Conservation (phyloP, 2,888 invertebrate genomes). For the Lasioglossum zephyrum region DNA sequence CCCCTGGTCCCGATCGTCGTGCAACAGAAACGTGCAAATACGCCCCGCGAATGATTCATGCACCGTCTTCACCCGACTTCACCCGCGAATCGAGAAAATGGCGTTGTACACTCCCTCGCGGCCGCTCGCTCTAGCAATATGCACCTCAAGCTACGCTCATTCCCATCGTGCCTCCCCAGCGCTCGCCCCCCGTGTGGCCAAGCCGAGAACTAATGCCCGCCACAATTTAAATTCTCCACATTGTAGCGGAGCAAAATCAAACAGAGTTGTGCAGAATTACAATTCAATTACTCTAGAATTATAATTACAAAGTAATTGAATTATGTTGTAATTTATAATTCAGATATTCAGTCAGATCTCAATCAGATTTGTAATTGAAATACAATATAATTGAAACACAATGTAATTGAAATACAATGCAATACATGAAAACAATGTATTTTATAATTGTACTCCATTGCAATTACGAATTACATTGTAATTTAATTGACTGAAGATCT, state of each 20-base stretch:
- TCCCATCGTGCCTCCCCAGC: slow-evolving; percentile 19
- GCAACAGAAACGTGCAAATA: slow-evolving; percentile 35
- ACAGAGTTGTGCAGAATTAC: too few relatives aligned
- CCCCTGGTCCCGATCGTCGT: slow-evolving; percentile 40
- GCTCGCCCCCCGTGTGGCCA: slow-evolving; percentile 9
- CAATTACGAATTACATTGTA: too few relatives aligned
- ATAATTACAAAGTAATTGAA: too few relatives aligned
- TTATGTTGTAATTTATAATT: too few relatives aligned
- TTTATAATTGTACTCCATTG: too few relatives aligned
- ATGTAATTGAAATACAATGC: too few relatives aligned
- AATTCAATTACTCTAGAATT: too few relatives aligned
- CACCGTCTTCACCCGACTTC: slow-evolving; percentile 56
- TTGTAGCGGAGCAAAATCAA: neutral
- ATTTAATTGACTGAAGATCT: too few relatives aligned
- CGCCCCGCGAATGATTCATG: slow-evolving; percentile 35
- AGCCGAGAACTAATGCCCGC: slow-evolving; percentile 17
- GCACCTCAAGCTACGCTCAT: slow-evolving; percentile 44
- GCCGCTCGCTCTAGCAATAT: slow-evolving; percentile 55
- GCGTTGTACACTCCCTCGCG: slow-evolving; percentile 69
- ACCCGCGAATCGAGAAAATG: slow-evolving; percentile 74
- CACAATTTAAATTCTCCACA: slow-evolving; percentile 24
- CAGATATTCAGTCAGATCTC: too few relatives aligned
- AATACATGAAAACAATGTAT: too few relatives aligned
- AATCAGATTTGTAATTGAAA: too few relatives aligned
- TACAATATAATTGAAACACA: too few relatives aligned